Conservation (phyloP, 2,113 vertebrate species). For the cat (Felis catus) region F.catus_Fca126_mat1.0 CM031413.1:44557001-44557500, state of each 20-base stretch:
- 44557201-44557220: background rate
- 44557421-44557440: background rate
- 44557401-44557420: background rate
- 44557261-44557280: background rate
- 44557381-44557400: background rate
- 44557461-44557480: background rate
- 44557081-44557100: background rate
- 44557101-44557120: background rate
- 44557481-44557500: background rate
- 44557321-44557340: background rate
- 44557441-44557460: background rate
- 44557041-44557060: background rate
- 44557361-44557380: background rate
- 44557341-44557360: background rate
- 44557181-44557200: background rate
- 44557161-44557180: background rate
- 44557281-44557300: background rate
- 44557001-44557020: background rate
- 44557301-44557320: background rate
- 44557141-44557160: background rate
- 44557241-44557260: background rate
- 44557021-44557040: accelerated
- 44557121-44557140: background rate
- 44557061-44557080: background rate
- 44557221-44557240: background rate